Percentiles rank a stretch among this genome's conserved stretches.
Conservation (phyloP, 2,113 vertebrate species). For the Caranx melampygus region DNA sequence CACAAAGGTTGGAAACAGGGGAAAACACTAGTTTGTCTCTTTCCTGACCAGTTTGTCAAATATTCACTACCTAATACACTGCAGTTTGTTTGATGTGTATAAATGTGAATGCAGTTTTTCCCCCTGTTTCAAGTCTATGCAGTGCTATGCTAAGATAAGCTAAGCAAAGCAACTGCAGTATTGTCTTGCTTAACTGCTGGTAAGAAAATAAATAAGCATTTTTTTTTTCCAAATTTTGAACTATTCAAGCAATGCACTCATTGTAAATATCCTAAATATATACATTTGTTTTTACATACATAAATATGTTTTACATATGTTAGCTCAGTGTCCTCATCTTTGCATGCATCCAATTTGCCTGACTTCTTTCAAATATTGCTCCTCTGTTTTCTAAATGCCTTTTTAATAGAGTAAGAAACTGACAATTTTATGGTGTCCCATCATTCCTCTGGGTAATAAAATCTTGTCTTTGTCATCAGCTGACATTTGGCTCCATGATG, state of each 20-base stretch:
- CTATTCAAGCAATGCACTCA: background rate
- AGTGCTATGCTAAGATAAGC: too few relatives aligned
- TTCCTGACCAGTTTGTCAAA: background rate
- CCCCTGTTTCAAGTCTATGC: background rate
- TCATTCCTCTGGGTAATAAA: constrained; percentile 1
- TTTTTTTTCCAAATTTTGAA: background rate
- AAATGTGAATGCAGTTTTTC: background rate
- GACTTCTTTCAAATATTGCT: background rate
- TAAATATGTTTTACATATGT: background rate
- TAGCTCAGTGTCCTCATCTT: background rate
- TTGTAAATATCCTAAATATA: background rate
- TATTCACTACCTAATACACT: background rate
- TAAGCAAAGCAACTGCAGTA: background rate
- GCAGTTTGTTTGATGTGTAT: background rate
- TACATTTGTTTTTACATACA: background rate
- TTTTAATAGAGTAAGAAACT: constrained; percentile 1
- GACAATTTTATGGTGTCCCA: background rate
- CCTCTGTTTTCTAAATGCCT: background rate
- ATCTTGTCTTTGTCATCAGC: background rate
- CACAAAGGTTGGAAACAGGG: background rate
- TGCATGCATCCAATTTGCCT: background rate
- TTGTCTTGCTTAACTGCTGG: background rate
- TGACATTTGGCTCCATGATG: constrained; percentile 23
- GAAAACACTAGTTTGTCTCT: background rate
- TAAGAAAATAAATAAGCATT: background rate